These are phyloP conservation scores for Pachymerium ferrugineum DNA, from an alignment of 2,888 invertebrate genomes.

Conservation along the genomic window DNA sequence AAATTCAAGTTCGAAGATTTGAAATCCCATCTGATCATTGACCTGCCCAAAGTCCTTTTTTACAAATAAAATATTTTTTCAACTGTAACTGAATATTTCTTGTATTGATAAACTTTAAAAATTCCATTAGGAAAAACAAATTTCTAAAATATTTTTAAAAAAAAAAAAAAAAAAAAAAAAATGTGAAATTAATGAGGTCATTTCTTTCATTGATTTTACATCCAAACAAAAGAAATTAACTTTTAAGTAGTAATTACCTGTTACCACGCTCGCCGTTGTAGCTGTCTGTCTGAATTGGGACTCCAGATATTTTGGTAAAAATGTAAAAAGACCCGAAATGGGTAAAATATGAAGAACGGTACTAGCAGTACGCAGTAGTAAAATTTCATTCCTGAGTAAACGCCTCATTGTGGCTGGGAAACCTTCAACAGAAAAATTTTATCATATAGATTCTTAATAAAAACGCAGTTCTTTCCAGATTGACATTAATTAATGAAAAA, in stretches of 20 bases:
- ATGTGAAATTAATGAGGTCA: no score
- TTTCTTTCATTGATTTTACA: no score
- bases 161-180: no score
- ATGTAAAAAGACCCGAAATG: constrained; percentile 86
- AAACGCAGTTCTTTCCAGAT: not conserved
- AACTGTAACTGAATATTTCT: no score
- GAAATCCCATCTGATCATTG: no score
- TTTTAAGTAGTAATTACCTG: constrained; percentile 55
- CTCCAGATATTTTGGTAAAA: constrained; percentile 87
- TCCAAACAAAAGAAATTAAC: no score
- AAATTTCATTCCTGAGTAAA: constrained; percentile 78
- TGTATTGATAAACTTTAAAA: no score
- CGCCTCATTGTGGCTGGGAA: constrained; percentile 72
- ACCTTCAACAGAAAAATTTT: constrained; percentile 50
- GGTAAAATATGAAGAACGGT: constrained; percentile 84
- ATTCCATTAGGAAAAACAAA: no score
- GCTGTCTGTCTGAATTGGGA: constrained; percentile 85
- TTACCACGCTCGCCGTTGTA: constrained; percentile 82
- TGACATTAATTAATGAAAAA: not conserved
- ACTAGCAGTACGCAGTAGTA: constrained; percentile 85
- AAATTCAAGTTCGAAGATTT: no score
- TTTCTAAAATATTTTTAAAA: no score
- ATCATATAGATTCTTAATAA: not conserved
- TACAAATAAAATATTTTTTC: no score
- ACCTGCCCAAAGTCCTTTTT: no score